These are phyloP conservation scores for Latrodectus hesperus DNA, from an alignment of 2,888 invertebrate genomes.

Conservation along the genomic window DNA sequence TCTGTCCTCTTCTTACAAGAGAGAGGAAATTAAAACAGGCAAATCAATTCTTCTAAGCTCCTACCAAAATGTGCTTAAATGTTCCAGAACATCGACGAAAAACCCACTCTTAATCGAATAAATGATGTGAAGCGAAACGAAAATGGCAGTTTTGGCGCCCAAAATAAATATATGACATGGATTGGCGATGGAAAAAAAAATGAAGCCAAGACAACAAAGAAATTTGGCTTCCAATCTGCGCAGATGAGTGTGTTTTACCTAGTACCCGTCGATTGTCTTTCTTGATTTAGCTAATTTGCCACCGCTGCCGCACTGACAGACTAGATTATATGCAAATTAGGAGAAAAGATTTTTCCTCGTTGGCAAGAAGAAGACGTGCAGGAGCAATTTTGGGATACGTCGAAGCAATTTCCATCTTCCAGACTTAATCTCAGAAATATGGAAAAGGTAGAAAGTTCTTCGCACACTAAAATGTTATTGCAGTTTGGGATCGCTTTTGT, in stretches of 20 bases:
- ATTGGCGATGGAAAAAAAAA: too few species aligned
- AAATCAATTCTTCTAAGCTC: slow-evolving; percentile 11
- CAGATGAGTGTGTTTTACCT: slow-evolving; percentile 19
- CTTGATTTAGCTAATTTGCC: slow-evolving; percentile 51
- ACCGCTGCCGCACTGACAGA: slow-evolving; percentile 23
- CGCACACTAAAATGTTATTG: slow-evolving; percentile 32
- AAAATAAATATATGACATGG: slow-evolving; percentile 45
- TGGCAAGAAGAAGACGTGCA: slow-evolving; percentile 19
- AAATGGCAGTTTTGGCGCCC: slow-evolving; percentile 48
- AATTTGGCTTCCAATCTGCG: slow-evolving; percentile 1
- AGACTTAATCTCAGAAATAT: slow-evolving; percentile 58
- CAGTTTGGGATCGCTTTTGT: slow-evolving; percentile 15
- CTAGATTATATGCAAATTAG: slow-evolving; percentile 59
- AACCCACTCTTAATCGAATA: slow-evolving; percentile 49
- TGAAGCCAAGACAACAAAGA: slow-evolving; percentile 10
- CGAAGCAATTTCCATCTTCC: slow-evolving; percentile 39
- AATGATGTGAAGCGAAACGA: slow-evolving; percentile 41
- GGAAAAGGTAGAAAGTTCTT: slow-evolving; percentile 21
- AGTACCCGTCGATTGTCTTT: slow-evolving; percentile 32
- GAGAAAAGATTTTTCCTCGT: slow-evolving; percentile 17
- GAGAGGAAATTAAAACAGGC: slow-evolving; percentile 29
- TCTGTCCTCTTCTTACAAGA: background rate
- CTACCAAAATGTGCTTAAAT: background rate
- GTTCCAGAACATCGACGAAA: slow-evolving; percentile 24
- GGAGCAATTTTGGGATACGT: slow-evolving; percentile 14